Evolutionary conservation across 2,888 invertebrate genomes (phyloP).

Genomic region (Meganola albula): DNA sequence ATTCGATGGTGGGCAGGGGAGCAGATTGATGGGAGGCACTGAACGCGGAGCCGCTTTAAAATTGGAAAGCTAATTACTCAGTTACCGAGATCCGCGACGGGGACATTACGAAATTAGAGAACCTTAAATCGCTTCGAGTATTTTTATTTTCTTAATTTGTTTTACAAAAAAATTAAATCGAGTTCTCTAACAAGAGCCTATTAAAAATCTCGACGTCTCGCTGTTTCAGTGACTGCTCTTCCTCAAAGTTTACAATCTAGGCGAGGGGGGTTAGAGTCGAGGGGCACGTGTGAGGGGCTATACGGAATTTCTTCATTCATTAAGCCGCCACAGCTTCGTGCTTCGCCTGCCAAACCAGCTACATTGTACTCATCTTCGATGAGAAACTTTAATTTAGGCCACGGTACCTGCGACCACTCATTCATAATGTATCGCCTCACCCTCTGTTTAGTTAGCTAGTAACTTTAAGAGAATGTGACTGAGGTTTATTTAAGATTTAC

Average conservation of each 20-base stretch:
- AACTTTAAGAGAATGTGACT: constrained; percentile 53
- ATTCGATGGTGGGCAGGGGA: constrained; percentile 68
- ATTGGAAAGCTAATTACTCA: constrained; percentile 71
- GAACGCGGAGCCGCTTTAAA: constrained; percentile 60
- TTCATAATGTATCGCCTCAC: constrained; percentile 60
- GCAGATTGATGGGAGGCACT: constrained; percentile 62
- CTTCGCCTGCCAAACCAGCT: constrained; percentile 58
- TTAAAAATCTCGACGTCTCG: constrained; percentile 19
- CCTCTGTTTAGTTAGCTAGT: constrained; percentile 59
- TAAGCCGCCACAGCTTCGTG: constrained; percentile 61
- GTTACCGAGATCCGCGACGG: constrained; percentile 43
- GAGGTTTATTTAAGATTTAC: constrained; percentile 50
- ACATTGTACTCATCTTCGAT: constrained; percentile 56
- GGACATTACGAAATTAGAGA: constrained; percentile 48
- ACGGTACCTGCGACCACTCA: constrained; percentile 58
- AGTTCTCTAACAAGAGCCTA: neutral
- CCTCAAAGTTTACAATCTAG: constrained; percentile 51
- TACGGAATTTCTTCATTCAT: constrained; percentile 72
- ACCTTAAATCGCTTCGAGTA: constrained; percentile 31
- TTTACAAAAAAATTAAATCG: neutral
- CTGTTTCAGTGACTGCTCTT: constrained; percentile 31
- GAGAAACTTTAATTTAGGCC: constrained; percentile 71
- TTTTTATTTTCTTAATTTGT: constrained; percentile 9
- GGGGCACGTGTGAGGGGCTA: constrained; percentile 53
- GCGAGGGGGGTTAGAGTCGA: constrained; percentile 41